Conservation (phyloP, 2,888 invertebrate species). For the Lepidocyrtoides sp. region DNA sequence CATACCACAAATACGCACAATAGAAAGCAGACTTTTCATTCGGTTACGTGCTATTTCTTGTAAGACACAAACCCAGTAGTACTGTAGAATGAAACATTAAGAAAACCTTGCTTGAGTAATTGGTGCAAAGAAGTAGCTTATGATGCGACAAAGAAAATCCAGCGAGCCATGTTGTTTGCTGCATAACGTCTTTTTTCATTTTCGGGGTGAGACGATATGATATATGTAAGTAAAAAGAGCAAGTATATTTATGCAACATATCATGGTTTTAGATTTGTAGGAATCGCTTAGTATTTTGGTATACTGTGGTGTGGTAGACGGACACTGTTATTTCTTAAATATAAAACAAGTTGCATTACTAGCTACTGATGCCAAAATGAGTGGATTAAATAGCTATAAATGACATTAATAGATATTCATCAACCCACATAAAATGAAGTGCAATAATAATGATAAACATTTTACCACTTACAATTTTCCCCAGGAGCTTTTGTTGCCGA, state of each 20-base stretch:
- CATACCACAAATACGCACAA: not conserved
- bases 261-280: too few relatives aligned
- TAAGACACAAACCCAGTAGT: not conserved
- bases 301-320: too few relatives aligned
- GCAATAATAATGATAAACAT: constrained; percentile 8
- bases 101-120: not conserved
- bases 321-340: too few relatives aligned
- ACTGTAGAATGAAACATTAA: not conserved
- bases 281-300: too few relatives aligned
- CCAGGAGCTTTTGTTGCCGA: not conserved
- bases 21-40: constrained; percentile 27
- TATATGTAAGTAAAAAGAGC: not conserved
- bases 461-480: constrained; percentile 14
- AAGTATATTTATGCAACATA: not conserved
- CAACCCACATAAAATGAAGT: constrained; percentile 32
- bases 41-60: constrained; percentile 44
- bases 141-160: not conserved
- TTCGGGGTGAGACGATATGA: not conserved
- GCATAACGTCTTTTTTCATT: not conserved
- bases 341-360: too few relatives aligned
- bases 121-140: not conserved
- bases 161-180: too few relatives aligned
- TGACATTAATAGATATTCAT: constrained; percentile 40
- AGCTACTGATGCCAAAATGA: too few relatives aligned
- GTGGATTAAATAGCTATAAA: constrained; percentile 16